Evolutionary conservation across 1,140 invertebrate genomes (phyloP).

Genomic region (Saccostrea cuccullata): DNA sequence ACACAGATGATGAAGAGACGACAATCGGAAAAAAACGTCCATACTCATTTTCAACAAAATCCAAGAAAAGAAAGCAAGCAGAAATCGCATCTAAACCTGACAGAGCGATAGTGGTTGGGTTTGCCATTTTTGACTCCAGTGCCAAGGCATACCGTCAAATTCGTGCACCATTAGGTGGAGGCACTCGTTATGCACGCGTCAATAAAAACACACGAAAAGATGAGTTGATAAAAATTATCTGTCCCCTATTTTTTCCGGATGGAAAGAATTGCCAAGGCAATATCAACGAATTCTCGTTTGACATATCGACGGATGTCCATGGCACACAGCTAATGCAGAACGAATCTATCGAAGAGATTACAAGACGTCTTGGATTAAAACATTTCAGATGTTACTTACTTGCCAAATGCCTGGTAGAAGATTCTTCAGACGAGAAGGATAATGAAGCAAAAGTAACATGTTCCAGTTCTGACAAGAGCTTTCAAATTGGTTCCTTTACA

Average conservation of each 20-base stretch:
- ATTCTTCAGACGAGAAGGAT: not conserved
- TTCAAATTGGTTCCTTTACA: no score
- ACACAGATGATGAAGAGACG: not conserved
- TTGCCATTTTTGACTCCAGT: conserved; percentile 1
- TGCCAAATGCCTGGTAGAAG: conserved; percentile 8
- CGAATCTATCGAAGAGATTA: conserved; percentile 25
- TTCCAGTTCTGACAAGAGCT: not conserved
- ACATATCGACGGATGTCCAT: not conserved
- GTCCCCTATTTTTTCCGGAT: not conserved
- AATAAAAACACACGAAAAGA: conserved; percentile 8
- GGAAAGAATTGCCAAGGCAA: no score
- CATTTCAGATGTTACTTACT: conserved; percentile 44
- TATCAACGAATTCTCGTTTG: no score
- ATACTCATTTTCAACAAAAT: not conserved
- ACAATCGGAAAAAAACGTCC: not conserved
- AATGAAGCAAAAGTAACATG: not conserved
- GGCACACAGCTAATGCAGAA: conserved; percentile 35
- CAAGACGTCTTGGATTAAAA: conserved; percentile 30
- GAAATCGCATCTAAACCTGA: conserved; percentile 29
- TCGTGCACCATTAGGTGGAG: conserved; percentile 22
- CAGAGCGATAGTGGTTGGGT: conserved; percentile 8
- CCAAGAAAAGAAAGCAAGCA: not conserved
- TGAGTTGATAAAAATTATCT: not conserved
- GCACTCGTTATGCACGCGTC: not conserved
- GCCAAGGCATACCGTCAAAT: not conserved